These are phyloP conservation scores for Etheostoma spectabile DNA, from an alignment of 2,113 vertebrate genomes.

Conservation along the genomic window DNA sequence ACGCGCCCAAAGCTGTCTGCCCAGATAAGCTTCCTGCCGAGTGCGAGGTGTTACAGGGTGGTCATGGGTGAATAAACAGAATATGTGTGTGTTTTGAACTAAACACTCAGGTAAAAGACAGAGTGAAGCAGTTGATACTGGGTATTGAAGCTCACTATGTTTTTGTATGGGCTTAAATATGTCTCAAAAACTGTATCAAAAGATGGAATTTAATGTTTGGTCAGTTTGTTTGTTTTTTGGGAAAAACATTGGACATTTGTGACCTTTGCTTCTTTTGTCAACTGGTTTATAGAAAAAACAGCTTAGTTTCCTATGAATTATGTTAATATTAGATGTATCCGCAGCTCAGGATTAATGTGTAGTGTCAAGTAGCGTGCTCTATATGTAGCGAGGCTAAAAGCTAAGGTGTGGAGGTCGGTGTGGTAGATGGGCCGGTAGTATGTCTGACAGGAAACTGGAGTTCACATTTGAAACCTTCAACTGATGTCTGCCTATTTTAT, in stretches of 20 bases:
- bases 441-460: neutral
- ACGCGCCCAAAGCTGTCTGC: slow-evolving; percentile 75
- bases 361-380: neutral
- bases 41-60: slow-evolving; percentile 66
- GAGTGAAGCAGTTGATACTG: slow-evolving; percentile 36
- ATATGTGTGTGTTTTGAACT: slow-evolving; percentile 60
- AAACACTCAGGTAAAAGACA: slow-evolving; percentile 51
- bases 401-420: neutral
- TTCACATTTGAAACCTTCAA: neutral
- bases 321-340: neutral
- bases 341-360: neutral
- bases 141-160: neutral
- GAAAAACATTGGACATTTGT: neutral
- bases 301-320: neutral
- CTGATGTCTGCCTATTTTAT: neutral
- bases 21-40: slow-evolving; percentile 81
- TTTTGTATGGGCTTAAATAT: neutral
- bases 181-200: neutral
- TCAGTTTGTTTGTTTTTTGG: neutral
- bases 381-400: neutral
- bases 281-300: neutral
- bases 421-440: neutral
- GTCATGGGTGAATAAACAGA: slow-evolving; percentile 72
- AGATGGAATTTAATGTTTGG: neutral
- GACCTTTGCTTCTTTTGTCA: neutral